These are phyloP conservation scores for Gopherus flavomarginatus DNA, from an alignment of 2,113 vertebrate genomes.

Conservation along the genomic window DNA sequence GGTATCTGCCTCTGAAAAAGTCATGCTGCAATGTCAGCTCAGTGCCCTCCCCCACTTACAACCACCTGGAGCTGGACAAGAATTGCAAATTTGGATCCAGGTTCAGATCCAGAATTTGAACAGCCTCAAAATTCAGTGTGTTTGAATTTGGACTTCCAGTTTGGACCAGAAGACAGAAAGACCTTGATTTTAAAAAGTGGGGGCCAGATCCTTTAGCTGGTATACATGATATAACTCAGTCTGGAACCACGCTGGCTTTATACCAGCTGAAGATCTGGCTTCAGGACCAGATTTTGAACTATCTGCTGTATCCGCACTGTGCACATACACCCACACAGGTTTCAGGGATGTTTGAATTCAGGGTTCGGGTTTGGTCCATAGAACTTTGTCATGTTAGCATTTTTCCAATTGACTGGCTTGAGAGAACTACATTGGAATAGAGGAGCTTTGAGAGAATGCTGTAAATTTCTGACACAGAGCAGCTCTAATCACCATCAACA, in stretches of 20 bases:
- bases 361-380: background rate
- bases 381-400: background rate
- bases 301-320: accelerated
- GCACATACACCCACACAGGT: background rate
- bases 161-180: background rate
- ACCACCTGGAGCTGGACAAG: background rate
- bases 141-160: background rate
- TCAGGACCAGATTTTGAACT: background rate
- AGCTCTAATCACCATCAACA: background rate
- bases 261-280: accelerated
- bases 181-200: background rate
- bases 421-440: background rate
- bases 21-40: background rate
- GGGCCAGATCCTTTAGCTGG: constrained; percentile 11
- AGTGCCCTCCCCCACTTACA: background rate
- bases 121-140: background rate
- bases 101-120: background rate
- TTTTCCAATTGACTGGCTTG: background rate
- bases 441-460: background rate
- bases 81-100: background rate
- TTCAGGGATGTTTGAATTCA: background rate
- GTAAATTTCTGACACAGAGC: background rate
- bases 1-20: too few relatives aligned
- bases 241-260: background rate
- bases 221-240: background rate